phyloP scores from a whole-genome alignment of 2,113 vertebrate species.

The Cairina moschata region DNA sequence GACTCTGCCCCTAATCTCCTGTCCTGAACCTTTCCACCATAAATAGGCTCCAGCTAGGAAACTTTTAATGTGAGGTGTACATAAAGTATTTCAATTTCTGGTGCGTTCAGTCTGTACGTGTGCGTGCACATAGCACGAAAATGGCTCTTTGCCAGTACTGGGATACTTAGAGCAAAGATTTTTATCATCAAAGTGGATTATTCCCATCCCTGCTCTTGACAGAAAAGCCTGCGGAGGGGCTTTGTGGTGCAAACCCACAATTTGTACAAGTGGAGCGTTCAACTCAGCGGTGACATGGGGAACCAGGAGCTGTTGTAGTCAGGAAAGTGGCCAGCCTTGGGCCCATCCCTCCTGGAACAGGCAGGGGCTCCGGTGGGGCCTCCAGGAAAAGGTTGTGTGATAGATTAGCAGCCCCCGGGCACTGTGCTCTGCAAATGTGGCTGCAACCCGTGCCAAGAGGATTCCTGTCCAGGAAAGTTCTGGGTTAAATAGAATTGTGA shows the following conservation, averaged over 20 bases:
- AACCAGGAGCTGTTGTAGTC: not conserved
- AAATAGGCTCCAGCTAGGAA: not conserved
- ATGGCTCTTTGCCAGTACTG: not conserved
- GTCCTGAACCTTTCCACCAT: not conserved
- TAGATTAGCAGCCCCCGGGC: constrained; percentile 8
- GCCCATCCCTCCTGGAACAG: fast-evolving
- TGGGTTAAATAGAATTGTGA: constrained; percentile 20
- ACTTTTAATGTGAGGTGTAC: constrained; percentile 10
- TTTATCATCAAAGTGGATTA: not conserved
- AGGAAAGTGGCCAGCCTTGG: not conserved
- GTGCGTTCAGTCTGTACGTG: not conserved
- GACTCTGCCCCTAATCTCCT: not conserved
- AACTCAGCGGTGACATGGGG: not conserved
- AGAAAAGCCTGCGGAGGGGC: not conserved
- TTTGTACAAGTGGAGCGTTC: not conserved
- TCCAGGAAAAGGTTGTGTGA: not conserved
- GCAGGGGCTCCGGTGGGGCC: not conserved
- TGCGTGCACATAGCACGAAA: not conserved
- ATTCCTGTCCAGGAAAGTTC: not conserved
- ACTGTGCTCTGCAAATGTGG: not conserved
- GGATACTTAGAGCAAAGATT: not conserved
- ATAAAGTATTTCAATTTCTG: not conserved
- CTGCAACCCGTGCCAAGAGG: not conserved
- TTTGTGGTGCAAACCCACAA: not conserved
- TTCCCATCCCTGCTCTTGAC: not conserved